phyloP scores from a whole-genome alignment of 2,797 vertebrate species.

The Rhyacichthys aspro region DNA sequence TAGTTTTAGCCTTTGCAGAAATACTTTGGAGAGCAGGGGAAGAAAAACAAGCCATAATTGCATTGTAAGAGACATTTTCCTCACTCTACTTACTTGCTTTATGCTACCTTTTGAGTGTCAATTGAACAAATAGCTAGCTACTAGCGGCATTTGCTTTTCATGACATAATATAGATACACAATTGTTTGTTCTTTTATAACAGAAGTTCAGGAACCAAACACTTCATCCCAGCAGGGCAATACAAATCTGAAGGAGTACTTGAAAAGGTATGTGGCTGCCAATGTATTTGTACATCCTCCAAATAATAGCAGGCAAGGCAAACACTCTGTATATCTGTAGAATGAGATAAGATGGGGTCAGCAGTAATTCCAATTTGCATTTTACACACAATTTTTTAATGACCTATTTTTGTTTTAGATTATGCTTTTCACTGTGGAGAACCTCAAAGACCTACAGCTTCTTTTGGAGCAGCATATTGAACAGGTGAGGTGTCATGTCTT shows the following conservation, averaged over 20 bases:
- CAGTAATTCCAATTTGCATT: background rate
- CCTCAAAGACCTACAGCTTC: conserved; percentile 64
- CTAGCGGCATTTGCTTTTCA: background rate
- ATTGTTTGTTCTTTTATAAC: conserved; percentile 15
- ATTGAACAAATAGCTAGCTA: background rate
- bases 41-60: conserved; percentile 80
- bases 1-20: conserved; percentile 83
- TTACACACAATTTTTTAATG: too few relatives aligned
- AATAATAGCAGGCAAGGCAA: background rate
- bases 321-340: too few relatives aligned
- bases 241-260: conserved; percentile 75
- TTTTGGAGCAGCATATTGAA: conserved; percentile 76
- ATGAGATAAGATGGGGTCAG: too few relatives aligned
- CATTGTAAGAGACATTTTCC: conserved; percentile 80
- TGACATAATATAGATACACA: background rate
- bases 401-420: conserved; percentile 59
- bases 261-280: conserved; percentile 68
- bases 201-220: conserved; percentile 76
- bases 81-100: too few relatives aligned
- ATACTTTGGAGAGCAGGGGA: conserved; percentile 90
- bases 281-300: background rate
- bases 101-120: too few relatives aligned
- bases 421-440: conserved; percentile 68
- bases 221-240: conserved; percentile 70
- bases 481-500: conserved; percentile 58